Conservation (phyloP, 2,113 vertebrate genomes). For the Albula glossodonta region DNA sequence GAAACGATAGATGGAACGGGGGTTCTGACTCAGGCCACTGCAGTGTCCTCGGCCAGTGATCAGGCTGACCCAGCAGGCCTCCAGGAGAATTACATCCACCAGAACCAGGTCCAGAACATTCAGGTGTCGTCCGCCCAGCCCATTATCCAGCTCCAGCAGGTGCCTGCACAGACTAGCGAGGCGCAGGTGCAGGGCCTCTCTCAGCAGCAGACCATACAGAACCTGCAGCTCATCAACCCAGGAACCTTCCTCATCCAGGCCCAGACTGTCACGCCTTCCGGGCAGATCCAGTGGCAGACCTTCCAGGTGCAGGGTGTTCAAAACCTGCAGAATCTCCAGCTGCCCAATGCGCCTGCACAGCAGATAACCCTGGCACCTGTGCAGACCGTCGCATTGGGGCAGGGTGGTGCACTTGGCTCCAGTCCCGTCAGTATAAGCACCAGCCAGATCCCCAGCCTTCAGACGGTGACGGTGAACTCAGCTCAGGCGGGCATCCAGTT, state of each 20-base stretch:
- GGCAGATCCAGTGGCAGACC: slow-evolving; percentile 99
- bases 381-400: slow-evolving; percentile 92
- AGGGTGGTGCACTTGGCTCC: slow-evolving; percentile 80
- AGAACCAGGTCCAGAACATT: slow-evolving; percentile 82
- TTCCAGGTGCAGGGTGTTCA: slow-evolving; percentile 99
- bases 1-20: slow-evolving; percentile 95
- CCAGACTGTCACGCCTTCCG: slow-evolving; percentile 93
- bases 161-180: slow-evolving; percentile 81
- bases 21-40: slow-evolving; percentile 91
- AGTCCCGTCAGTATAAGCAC: slow-evolving; percentile 81
- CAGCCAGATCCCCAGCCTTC: slow-evolving; percentile 92
- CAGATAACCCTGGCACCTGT: slow-evolving; percentile 96
- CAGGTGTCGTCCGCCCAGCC: slow-evolving; percentile 87
- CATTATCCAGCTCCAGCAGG: slow-evolving; percentile 88
- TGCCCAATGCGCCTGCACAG: slow-evolving; percentile 79
- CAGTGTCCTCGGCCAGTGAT: slow-evolving; percentile 72
- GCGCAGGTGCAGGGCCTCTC: slow-evolving; percentile 82
- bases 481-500: slow-evolving; percentile 81
- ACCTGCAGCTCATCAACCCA: slow-evolving; percentile 94
- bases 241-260: slow-evolving; percentile 98
- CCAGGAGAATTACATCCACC: slow-evolving; percentile 88
- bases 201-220: slow-evolving; percentile 88
- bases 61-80: no score
- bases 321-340: slow-evolving; percentile 96
- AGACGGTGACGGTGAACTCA: slow-evolving; percentile 97